phyloP scores from a whole-genome alignment of 1,140 invertebrate species.

The Drosophila kohkoa region DNA sequence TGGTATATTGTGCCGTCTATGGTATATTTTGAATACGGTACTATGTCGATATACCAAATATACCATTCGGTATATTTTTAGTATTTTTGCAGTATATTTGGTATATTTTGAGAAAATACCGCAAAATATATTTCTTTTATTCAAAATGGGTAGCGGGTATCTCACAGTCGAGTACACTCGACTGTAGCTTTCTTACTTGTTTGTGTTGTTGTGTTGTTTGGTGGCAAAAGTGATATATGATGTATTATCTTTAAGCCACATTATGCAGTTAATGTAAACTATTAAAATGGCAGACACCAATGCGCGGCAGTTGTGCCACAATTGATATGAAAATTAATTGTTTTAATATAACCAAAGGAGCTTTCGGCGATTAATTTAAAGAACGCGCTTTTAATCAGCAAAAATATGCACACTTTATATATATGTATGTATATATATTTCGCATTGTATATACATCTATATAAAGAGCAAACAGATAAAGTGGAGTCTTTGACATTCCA shows the following conservation, averaged over 20 bases:
- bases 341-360: conserved; percentile 40
- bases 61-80: no score
- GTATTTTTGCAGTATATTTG: no score
- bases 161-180: no score
- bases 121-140: no score
- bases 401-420: conserved; percentile 19
- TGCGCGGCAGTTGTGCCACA: conserved; percentile 12
- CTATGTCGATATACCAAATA: no score
- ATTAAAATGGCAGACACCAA: conserved; percentile 62
- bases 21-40: no score
- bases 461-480: neutral
- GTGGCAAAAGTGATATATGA: conserved; percentile 11
- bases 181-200: no score
- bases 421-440: neutral
- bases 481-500: neutral
- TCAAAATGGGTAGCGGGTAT: no score
- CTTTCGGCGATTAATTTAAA: conserved; percentile 67
- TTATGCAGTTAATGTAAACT: conserved; percentile 75
- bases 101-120: no score
- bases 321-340: conserved; percentile 70
- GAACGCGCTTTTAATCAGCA: conserved; percentile 42
- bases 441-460: neutral
- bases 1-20: no score
- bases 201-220: neutral
- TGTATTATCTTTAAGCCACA: conserved; percentile 37